A percentile compares a stretch with the other conserved stretches of the same genome.
phyloP scores from a whole-genome alignment of 1,140 invertebrate species.

The Ostrea edulis region DNA sequence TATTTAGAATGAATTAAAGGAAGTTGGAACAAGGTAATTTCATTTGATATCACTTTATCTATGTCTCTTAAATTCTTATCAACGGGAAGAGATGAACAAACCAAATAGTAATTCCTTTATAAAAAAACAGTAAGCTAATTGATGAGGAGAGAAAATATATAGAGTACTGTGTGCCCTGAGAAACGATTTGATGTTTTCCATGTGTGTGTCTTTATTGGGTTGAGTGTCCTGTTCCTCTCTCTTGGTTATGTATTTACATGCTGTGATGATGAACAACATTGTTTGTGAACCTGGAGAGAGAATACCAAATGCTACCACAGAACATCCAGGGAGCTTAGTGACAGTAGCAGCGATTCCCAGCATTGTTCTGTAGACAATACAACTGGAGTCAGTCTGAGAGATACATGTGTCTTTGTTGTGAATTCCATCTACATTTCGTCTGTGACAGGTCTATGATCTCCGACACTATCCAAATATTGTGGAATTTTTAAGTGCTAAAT shows the following conservation, averaged over 20 bases:
- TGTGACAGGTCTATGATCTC: background rate
- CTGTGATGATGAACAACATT: conserved; percentile 22
- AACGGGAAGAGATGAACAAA: too few relatives aligned
- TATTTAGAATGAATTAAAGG: too few relatives aligned
- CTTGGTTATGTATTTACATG: background rate
- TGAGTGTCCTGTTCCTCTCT: background rate
- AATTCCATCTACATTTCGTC: background rate
- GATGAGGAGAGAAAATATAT: too few relatives aligned
- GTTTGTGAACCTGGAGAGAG: background rate
- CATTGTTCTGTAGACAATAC: background rate
- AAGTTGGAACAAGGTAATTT: too few relatives aligned
- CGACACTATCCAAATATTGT: background rate
- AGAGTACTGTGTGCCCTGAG: background rate
- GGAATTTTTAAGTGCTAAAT: background rate
- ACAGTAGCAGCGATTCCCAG: background rate
- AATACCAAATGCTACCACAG: background rate
- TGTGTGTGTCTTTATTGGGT: background rate
- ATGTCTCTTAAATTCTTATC: too few relatives aligned
- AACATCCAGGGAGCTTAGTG: background rate
- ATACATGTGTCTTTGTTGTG: background rate
- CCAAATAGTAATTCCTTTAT: too few relatives aligned
- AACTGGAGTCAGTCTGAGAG: background rate
- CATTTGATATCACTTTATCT: too few relatives aligned
- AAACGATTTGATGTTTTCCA: background rate
- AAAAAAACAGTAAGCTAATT: too few relatives aligned